A percentile compares a stretch with the other conserved stretches of the same genome.
These are phyloP conservation scores for Centropus unirufus DNA, from an alignment of 2,113 vertebrate species.

Conservation along the genomic window DNA sequence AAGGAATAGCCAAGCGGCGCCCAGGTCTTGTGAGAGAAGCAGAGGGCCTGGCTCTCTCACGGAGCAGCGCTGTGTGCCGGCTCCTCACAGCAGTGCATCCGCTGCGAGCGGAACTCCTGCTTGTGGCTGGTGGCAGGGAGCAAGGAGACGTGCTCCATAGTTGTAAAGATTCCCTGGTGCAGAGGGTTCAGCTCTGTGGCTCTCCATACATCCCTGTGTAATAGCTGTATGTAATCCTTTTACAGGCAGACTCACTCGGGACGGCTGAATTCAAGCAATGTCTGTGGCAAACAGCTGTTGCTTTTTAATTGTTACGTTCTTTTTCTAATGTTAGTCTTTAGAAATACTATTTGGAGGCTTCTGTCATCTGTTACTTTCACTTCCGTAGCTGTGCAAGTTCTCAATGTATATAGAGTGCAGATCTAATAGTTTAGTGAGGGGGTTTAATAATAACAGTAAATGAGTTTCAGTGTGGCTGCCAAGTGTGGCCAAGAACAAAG, in stretches of 20 bases:
- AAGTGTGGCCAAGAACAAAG: not conserved
- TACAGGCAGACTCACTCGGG: not conserved
- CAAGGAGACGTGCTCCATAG: not conserved
- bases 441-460: not conserved
- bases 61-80: not conserved
- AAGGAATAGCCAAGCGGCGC: not conserved
- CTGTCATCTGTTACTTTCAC: slow-evolving; percentile 37
- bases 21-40: not conserved
- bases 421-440: not conserved
- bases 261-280: not conserved
- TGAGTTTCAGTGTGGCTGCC: not conserved
- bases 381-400: not conserved
- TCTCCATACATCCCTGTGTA: not conserved
- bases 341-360: not conserved
- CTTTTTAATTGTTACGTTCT: not conserved
- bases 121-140: not conserved
- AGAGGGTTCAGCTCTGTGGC: not conserved
- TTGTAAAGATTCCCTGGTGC: not conserved
- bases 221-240: not conserved
- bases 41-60: not conserved
- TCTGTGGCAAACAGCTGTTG: not conserved
- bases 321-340: not conserved
- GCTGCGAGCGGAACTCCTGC: not conserved
- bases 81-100: not conserved
- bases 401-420: not conserved